These are phyloP conservation scores for Anastrepha obliqua DNA, from an alignment of 1,140 invertebrate genomes.

Conservation along the genomic window DNA sequence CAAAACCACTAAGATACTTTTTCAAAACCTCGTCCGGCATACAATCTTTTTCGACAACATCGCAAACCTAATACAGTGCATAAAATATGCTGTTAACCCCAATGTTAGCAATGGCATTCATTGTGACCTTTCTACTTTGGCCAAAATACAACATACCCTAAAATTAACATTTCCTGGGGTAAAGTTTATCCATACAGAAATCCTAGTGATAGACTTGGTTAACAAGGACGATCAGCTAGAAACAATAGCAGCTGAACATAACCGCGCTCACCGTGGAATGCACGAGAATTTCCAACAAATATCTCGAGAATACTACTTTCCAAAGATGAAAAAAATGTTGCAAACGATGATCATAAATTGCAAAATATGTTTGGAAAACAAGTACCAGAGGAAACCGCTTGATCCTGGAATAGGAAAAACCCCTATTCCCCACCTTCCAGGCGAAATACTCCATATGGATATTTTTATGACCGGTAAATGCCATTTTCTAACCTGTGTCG, in stretches of 20 bases:
- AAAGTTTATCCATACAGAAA: slow-evolving; percentile 37
- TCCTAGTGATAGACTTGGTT: not conserved
- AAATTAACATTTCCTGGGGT: not conserved
- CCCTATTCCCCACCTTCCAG: slow-evolving; percentile 38
- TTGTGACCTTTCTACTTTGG: too few species aligned
- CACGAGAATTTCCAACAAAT: slow-evolving; percentile 29
- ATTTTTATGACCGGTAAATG: not conserved
- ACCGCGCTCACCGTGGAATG: not conserved
- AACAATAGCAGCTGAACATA: not conserved
- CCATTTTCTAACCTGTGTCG: too few species aligned
- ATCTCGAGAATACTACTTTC: slow-evolving; percentile 21
- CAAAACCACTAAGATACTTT: not conserved
- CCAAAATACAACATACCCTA: not conserved
- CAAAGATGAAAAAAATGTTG: not conserved
- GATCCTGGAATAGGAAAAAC: slow-evolving; percentile 43
- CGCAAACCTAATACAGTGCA: not conserved
- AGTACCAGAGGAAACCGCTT: slow-evolving; percentile 29
- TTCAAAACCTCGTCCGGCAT: slow-evolving; percentile 4
- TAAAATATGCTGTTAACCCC: not conserved
- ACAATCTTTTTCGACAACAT: not conserved
- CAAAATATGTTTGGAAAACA: slow-evolving; percentile 42
- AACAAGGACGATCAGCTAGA: slow-evolving; percentile 30
- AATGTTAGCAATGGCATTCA: slow-evolving; percentile 11
- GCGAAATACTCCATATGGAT: not conserved
- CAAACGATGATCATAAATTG: slow-evolving; percentile 7